Percentiles rank a stretch among this genome's conserved stretches.
Evolutionary conservation across 2,888 invertebrate species (phyloP).

Genomic region (Ariolimax columbianus): DNA sequence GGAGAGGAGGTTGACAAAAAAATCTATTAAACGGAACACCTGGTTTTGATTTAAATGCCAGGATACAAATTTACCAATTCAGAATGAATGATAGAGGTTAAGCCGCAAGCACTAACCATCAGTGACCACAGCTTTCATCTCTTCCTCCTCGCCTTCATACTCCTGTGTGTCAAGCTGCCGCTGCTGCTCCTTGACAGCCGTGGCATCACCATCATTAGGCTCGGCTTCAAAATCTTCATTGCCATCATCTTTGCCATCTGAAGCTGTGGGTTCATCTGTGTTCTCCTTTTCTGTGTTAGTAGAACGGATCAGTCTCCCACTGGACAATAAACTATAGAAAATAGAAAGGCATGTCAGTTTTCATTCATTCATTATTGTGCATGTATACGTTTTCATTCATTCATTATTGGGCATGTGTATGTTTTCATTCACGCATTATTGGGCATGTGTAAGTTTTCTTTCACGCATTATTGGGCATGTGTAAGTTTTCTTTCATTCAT

Average conservation of each 20-base stretch:
- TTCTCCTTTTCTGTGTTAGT: slow-evolving; percentile 17
- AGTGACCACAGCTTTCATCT: slow-evolving; percentile 65
- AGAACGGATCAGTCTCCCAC: slow-evolving; percentile 29
- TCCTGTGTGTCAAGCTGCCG: slow-evolving; percentile 70
- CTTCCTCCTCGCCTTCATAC: slow-evolving; percentile 80
- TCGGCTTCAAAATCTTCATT: slow-evolving; percentile 80
- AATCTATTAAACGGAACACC: too few relatives aligned
- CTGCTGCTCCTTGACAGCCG: slow-evolving; percentile 78
- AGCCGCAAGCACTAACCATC: slow-evolving; percentile 11
- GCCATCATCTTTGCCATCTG: slow-evolving; percentile 79
- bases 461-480: too few relatives aligned
- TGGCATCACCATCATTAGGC: slow-evolving; percentile 85
- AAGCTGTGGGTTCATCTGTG: slow-evolving; percentile 78
- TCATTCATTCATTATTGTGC: too few relatives aligned
- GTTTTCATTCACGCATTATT: too few relatives aligned
- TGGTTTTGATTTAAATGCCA: too few relatives aligned
- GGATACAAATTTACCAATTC: too few relatives aligned
- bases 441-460: too few relatives aligned
- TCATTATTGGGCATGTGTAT: too few relatives aligned
- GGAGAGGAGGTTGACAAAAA: too few relatives aligned
- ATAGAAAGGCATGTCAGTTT: too few relatives aligned
- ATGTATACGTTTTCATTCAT: too few relatives aligned
- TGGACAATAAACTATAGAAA: slow-evolving; percentile 26
- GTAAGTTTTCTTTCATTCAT: too few relatives aligned
- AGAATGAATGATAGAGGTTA: neutral